Percentiles rank a stretch among this genome's conserved stretches.
These are phyloP conservation scores for Agonopterix arenella DNA, from an alignment of 2,888 invertebrate species.

Conservation along the genomic window DNA sequence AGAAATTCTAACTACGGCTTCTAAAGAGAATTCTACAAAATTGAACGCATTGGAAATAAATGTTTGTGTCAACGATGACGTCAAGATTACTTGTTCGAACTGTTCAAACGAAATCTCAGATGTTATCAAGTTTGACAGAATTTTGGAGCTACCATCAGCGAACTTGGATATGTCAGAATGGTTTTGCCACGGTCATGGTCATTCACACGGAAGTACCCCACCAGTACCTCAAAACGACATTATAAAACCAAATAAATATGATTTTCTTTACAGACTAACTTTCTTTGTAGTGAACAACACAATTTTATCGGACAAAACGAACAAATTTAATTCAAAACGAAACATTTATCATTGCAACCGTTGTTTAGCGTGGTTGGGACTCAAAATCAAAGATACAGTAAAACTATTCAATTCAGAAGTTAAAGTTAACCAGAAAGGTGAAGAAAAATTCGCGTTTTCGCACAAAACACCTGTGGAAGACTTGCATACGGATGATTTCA, in stretches of 20 bases:
- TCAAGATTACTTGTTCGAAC: constrained; percentile 56
- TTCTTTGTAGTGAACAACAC: constrained; percentile 68
- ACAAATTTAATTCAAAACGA: constrained; percentile 59
- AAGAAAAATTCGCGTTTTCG: constrained; percentile 36
- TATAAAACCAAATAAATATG: constrained; percentile 65
- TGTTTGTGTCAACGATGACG: constrained; percentile 35
- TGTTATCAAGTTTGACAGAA: constrained; percentile 68
- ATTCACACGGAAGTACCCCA: constrained; percentile 11
- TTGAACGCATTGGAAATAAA: constrained; percentile 40
- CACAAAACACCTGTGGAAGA: constrained; percentile 37
- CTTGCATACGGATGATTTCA: constrained; percentile 65
- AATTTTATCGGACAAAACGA: constrained; percentile 53
- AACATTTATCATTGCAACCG: constrained; percentile 73
- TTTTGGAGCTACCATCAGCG: constrained; percentile 79
- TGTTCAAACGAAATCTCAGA: constrained; percentile 66
- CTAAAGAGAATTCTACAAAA: constrained; percentile 26
- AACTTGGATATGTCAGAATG: constrained; percentile 79
- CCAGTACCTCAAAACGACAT: constrained; percentile 18
- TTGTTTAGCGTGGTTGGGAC: constrained; percentile 77
- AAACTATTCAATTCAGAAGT: constrained; percentile 79
- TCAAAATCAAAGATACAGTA: constrained; percentile 55
- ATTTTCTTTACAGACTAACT: constrained; percentile 77
- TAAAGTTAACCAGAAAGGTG: constrained; percentile 42
- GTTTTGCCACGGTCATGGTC: constrained; percentile 78
- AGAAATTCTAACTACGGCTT: constrained; percentile 44